phyloP scores from a whole-genome alignment of 2,888 invertebrate genomes.

The Philereme transversata region DNA sequence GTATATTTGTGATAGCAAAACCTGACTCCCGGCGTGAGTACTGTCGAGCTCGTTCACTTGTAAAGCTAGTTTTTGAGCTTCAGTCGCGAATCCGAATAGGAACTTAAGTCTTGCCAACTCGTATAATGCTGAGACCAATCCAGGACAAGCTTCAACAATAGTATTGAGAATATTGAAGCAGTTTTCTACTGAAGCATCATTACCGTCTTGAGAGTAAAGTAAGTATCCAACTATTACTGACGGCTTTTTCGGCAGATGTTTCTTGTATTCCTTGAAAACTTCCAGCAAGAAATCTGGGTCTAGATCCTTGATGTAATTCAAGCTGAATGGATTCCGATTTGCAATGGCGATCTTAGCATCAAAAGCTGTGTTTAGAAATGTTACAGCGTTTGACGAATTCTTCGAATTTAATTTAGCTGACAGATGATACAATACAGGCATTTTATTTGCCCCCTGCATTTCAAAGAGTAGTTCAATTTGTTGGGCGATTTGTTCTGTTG shows the following conservation, averaged over 20 bases:
- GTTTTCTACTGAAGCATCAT: slow-evolving; percentile 76
- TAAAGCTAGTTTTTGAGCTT: slow-evolving; percentile 88
- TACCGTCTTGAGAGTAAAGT: slow-evolving; percentile 73
- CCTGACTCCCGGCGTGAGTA: slow-evolving; percentile 92
- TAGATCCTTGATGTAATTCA: slow-evolving; percentile 88
- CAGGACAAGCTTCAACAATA: slow-evolving; percentile 92
- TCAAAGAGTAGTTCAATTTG: slow-evolving; percentile 95
- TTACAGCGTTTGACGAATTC: slow-evolving; percentile 81
- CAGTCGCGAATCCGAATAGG: slow-evolving; percentile 89
- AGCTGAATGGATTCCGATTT: slow-evolving; percentile 86
- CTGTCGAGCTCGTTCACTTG: slow-evolving; percentile 90
- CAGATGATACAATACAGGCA: slow-evolving; percentile 87
- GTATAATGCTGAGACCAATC: slow-evolving; percentile 87
- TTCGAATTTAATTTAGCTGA: slow-evolving; percentile 86
- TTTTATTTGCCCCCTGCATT: slow-evolving; percentile 87
- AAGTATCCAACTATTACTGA: slow-evolving; percentile 75
- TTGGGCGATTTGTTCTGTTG: slow-evolving; percentile 89
- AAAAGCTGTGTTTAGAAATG: slow-evolving; percentile 85
- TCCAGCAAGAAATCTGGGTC: slow-evolving; percentile 95
- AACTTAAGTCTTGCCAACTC: slow-evolving; percentile 92
- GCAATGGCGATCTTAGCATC: slow-evolving; percentile 73
- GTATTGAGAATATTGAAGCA: slow-evolving; percentile 88
- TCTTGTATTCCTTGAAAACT: slow-evolving; percentile 89
- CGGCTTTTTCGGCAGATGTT: slow-evolving; percentile 87
- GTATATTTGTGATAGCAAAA: slow-evolving; percentile 94